These are phyloP conservation scores for Entosphenus tridentatus DNA, from an alignment of 2,113 vertebrate species.

Conservation along the genomic window DNA sequence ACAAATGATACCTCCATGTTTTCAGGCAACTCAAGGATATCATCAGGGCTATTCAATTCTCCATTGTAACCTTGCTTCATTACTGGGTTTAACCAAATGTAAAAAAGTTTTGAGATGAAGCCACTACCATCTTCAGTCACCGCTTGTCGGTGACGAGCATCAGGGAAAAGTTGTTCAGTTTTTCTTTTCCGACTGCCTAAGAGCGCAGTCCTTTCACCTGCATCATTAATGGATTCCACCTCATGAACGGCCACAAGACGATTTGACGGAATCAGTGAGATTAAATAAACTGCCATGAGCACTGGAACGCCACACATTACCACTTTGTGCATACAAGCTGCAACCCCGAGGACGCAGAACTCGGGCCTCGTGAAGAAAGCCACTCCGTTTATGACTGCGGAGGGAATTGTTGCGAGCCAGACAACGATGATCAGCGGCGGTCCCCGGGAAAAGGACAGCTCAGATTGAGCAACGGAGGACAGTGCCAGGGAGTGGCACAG, in stretches of 20 bases:
- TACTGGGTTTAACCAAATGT: slow-evolving; percentile 57
- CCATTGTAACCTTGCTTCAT: slow-evolving; percentile 33
- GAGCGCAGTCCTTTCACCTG: slow-evolving; percentile 22
- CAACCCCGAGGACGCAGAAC: slow-evolving; percentile 16
- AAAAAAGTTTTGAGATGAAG: slow-evolving; percentile 57
- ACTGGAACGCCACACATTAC: slow-evolving; percentile 33
- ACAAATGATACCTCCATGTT: not conserved
- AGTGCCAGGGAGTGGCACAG: slow-evolving; percentile 36
- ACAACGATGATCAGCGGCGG: slow-evolving; percentile 29
- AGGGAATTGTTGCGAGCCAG: slow-evolving; percentile 30
- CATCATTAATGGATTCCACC: slow-evolving; percentile 20
- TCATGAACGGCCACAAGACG: slow-evolving; percentile 23
- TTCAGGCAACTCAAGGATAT: slow-evolving; percentile 20
- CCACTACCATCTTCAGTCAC: slow-evolving; percentile 59
- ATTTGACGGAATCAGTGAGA: slow-evolving; percentile 31
- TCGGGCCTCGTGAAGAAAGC: slow-evolving; percentile 18
- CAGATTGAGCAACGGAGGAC: slow-evolving; percentile 23
- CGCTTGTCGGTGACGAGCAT: slow-evolving; percentile 19
- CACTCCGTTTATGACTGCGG: slow-evolving; percentile 35
- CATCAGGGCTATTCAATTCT: slow-evolving; percentile 30
- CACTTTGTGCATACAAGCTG: slow-evolving; percentile 20
- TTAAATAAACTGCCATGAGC: slow-evolving; percentile 26
- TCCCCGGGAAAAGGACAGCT: slow-evolving; percentile 25
- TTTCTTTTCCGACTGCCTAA: slow-evolving; percentile 13
- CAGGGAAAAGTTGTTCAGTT: not conserved